Conservation (phyloP, 2,888 invertebrate genomes). For the Mycalesis mineus region DNA sequence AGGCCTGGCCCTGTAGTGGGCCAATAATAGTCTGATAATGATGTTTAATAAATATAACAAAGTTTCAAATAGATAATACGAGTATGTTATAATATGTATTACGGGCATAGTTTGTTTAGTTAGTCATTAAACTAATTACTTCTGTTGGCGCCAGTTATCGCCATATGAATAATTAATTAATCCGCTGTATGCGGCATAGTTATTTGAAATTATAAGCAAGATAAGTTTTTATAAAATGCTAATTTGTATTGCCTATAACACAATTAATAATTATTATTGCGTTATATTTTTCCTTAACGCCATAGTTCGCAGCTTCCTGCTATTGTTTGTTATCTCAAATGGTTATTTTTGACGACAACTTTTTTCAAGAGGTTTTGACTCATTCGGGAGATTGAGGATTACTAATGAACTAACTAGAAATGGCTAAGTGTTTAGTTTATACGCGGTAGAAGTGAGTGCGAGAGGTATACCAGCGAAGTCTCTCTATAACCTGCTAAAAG, state of each 20-base stretch:
- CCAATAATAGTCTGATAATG: neutral
- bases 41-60: neutral
- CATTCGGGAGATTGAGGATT: too few species aligned
- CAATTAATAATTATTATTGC: neutral
- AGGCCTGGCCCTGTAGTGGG: neutral
- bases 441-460: too few species aligned
- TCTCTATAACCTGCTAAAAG: too few species aligned
- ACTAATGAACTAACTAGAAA: too few species aligned
- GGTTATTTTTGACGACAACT: too few species aligned
- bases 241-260: neutral
- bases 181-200: neutral
- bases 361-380: too few species aligned
- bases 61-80: neutral
- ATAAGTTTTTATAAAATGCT: neutral
- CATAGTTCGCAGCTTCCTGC: neutral
- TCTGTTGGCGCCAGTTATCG: conserved; percentile 7
- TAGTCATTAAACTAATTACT: conserved; percentile 6
- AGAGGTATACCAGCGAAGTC: too few species aligned
- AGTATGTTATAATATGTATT: neutral
- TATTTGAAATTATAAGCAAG: conserved; percentile 1
- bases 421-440: too few species aligned
- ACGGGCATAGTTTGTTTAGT: neutral
- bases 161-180: conserved; percentile 6
- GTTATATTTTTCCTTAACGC: neutral
- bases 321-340: neutral